Evolutionary conservation across 1,140 invertebrate species (phyloP).

Genomic region (Cydia pomonella): DNA sequence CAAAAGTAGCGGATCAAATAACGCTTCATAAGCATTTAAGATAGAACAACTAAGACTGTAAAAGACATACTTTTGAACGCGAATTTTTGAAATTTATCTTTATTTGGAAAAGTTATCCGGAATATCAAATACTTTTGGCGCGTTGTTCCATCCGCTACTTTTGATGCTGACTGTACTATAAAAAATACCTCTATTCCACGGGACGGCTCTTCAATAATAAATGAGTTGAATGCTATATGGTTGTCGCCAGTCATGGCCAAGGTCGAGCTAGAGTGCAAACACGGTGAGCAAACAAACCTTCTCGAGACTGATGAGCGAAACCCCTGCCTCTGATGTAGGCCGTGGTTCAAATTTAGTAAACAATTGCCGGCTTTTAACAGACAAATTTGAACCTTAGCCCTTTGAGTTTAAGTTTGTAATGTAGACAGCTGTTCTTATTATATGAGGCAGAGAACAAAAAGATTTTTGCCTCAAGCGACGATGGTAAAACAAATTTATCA

Average conservation of each 20-base stretch:
- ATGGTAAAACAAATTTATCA: neutral
- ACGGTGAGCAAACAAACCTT: neutral
- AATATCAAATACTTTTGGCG: too few relatives aligned
- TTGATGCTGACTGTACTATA: too few relatives aligned
- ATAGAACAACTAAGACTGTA: too few relatives aligned
- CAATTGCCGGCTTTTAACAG: neutral
- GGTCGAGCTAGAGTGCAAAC: neutral
- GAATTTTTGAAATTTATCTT: too few relatives aligned
- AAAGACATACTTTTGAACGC: too few relatives aligned
- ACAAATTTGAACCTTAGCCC: neutral
- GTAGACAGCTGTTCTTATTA: neutral
- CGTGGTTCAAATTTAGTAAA: neutral
- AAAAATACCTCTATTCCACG: neutral
- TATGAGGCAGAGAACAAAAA: neutral
- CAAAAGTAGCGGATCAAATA: too few relatives aligned
- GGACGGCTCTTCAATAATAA: neutral
- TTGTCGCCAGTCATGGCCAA: neutral
- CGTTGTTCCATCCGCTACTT: too few relatives aligned
- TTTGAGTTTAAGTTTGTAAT: neutral
- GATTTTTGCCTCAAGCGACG: neutral
- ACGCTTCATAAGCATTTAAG: too few relatives aligned
- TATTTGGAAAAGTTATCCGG: too few relatives aligned
- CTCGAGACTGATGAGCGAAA: constrained; percentile 2
- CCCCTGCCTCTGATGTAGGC: neutral
- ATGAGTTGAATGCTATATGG: constrained; percentile 3